Evolutionary conservation across 2,888 invertebrate species (phyloP), one percentile per base, ranked within the genome.

Genomic region (Thumatha senex): DNA sequence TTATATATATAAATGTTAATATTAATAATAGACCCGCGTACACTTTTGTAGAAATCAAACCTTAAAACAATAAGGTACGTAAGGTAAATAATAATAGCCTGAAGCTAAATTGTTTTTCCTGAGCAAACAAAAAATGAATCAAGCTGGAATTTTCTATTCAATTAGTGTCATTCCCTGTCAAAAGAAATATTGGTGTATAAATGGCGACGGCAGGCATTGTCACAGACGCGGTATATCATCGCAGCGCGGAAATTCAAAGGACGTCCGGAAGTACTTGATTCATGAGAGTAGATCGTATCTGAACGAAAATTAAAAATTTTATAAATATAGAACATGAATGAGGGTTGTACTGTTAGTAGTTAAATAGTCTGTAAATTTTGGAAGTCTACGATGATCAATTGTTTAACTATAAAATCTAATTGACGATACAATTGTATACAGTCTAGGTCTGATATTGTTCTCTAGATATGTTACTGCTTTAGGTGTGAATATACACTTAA

Each of bases 241-340:
- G 78, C 74, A 72, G 76, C 68, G 76, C 80, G 80, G 83, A 86
- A 84, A 82, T 84, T 86, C 84, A 87, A 86, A 86, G 85, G 85
- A 82, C 80, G 82, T 70, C 76, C 82, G 85, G 84, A 86, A 86
- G 84, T 83, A 81, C 84, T 86, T 87, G 88, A 87, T 88, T 88
- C 87, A 88, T 80, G 86, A 80, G 78, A 76, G 76, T 72, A 76
- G 74, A 76, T 74, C 80, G 76, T 80, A 76, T 82, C 84, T 80
- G 84, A 70, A 78, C 78, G 75, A 74, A 79, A 82, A 86, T 87
- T 87, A 85, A 87, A 86, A 84, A 76, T 80, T 82, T 86, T 82
- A 85, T 87, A 86, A 88, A 86, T 86, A 84, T 81, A 82, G 83
- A 82, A 80, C 79, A 80, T 80, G 79, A 84, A 81, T 36, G 86